Conservation (phyloP, 2,113 vertebrate genomes). For the Zapus hudsonius region DNA sequence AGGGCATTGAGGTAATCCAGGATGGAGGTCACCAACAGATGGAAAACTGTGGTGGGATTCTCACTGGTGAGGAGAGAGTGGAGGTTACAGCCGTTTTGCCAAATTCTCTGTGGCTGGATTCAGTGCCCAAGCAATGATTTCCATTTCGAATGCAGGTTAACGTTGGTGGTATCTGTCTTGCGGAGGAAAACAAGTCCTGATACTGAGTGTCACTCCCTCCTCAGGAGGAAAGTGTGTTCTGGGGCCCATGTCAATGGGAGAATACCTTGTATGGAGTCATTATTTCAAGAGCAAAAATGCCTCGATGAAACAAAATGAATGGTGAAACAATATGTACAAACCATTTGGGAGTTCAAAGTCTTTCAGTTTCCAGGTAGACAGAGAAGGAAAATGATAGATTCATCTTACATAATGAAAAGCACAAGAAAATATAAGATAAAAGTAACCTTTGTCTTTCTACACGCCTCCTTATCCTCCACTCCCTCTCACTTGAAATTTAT, state of each 20-base stretch:
- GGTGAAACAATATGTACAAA: background rate
- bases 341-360: background rate
- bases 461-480: no score
- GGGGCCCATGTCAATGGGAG: background rate
- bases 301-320: conserved; percentile 28
- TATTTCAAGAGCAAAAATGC: conserved; percentile 5
- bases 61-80: conserved; percentile 74
- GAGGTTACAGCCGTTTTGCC: conserved; percentile 79
- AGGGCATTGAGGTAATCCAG: conserved; percentile 79
- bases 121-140: conserved; percentile 77
- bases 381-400: background rate
- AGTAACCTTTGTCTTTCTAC: background rate
- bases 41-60: conserved; percentile 83
- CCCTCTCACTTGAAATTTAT: background rate
- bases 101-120: conserved; percentile 80
- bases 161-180: conserved; percentile 76
- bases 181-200: conserved; percentile 77
- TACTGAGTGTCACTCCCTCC: conserved; percentile 54
- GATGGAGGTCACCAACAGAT: conserved; percentile 80
- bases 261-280: conserved; percentile 61
- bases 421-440: conserved; percentile 31
- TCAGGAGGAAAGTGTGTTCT: background rate
- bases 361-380: conserved; percentile 8
- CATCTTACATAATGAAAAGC: background rate
- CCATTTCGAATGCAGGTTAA: conserved; percentile 67